Evolutionary conservation across 2,113 vertebrate genomes (phyloP).

Genomic region (Mesocricetus auratus): DNA sequence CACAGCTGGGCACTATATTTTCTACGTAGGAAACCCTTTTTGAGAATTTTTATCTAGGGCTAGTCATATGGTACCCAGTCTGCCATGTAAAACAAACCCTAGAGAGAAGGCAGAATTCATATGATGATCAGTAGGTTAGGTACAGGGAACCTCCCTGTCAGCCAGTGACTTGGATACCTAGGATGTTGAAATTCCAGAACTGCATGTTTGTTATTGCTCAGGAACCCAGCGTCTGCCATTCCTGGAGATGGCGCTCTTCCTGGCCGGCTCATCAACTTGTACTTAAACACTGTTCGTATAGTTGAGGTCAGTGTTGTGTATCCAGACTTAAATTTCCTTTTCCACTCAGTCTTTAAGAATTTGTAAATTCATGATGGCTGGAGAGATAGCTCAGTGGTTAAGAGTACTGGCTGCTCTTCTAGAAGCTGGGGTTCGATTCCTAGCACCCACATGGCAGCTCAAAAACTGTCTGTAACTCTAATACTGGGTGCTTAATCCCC

Average conservation of each 20-base stretch:
- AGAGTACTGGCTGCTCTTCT: background rate
- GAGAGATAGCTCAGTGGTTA: background rate
- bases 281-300: rapidly evolving
- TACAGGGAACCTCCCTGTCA: background rate
- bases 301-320: background rate
- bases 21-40: background rate
- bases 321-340: background rate
- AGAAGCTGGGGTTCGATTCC: background rate
- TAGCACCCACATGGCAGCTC: background rate
- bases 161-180: background rate
- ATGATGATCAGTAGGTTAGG: background rate
- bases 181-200: background rate
- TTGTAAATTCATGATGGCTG: background rate
- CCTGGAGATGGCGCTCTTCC: background rate
- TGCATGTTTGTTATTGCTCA: background rate
- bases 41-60: background rate
- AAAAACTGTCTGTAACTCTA: background rate
- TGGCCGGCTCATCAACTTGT: rapidly evolving
- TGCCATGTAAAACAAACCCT: background rate
- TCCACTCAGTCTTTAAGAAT: background rate
- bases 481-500: background rate
- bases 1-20: background rate
- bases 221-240: background rate
- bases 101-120: background rate
- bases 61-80: background rate